Evolutionary conservation across 2,797 vertebrate species (phyloP), one percentile per base, ranked within the genome.

Genomic region (Falco naumanni): DNA sequence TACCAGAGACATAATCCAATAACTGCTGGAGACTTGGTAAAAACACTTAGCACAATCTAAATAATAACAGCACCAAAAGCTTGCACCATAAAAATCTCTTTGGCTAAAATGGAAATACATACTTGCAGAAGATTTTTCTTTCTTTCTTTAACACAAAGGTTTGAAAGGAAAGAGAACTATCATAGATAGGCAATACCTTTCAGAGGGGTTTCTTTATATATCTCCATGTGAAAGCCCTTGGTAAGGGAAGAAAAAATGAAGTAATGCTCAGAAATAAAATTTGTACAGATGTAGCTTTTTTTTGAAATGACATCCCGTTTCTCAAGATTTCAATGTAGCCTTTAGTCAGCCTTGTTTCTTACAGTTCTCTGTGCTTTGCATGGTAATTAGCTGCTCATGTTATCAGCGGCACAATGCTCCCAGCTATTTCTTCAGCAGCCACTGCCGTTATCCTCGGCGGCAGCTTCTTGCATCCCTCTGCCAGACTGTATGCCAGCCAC

Each of bases 351-450:
- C 92, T 93, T 7, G 78, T 85, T 96, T 90, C 95, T 93, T 85
- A 60, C 84, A 63, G 76, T 10, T 70, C 85, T 92, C 96, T 98
- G 98, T 97, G 98, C 97, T 95, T 89, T 91, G 97, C 96, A 97
- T 98, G 96, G 96, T 95, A 97, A 98, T 97, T 91, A 97, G 97
- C 94, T 93, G 80, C 89, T 89, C 64, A 8, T 9, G 87, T 95
- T 97, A 95, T 94, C 94, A 63, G 90, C 56, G 31, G 61, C 9
- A 4, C 6, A n/a, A 33, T 34, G 95, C 95, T 97, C 91, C 89
- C n/a, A 93, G 97, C 97, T 94, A 17, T 97, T 96, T 96, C 96
- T 84, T 43, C 83, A 94, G 95, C 96, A 93, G 87, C n/a, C 66
- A 1, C 61, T 74, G 43, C 76, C 12, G 80, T 72, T 92, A 68